These are phyloP conservation scores for Pseudorhiza aurosa DNA, from an alignment of 30 jellyfish, hydroid and myxozoan species.

Conservation along the genomic window DNA sequence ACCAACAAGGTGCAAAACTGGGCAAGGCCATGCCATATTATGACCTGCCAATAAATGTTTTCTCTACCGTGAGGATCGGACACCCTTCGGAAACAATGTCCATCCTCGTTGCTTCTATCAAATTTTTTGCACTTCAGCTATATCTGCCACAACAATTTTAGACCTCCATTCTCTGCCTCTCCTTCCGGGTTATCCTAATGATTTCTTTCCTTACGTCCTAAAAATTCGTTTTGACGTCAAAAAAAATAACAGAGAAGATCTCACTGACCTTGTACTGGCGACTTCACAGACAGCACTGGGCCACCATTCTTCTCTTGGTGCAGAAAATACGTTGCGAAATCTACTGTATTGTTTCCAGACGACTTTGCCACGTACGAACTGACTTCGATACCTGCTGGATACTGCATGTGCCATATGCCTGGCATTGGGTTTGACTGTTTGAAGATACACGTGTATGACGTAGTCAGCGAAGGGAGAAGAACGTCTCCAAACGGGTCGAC, in stretches of 20 bases:
- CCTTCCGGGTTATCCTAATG: too few relatives aligned
- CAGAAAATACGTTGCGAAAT: conserved; percentile 32
- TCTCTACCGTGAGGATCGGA: too few relatives aligned
- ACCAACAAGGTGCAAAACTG: too few relatives aligned
- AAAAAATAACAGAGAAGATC: neutral
- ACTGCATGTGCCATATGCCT: conserved; percentile 52
- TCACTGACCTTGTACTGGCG: conserved; percentile 21
- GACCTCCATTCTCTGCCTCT: too few relatives aligned
- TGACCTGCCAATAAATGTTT: too few relatives aligned
- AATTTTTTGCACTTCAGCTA: too few relatives aligned
- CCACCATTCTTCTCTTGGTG: conserved; percentile 29
- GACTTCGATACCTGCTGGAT: conserved; percentile 19
- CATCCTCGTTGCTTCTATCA: too few relatives aligned
- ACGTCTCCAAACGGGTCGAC: conserved; percentile 42
- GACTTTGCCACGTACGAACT: conserved; percentile 39
- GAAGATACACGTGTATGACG: conserved; percentile 16
- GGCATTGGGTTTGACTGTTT: conserved; percentile 26
- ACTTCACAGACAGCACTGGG: conserved; percentile 11
- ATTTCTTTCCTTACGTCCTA: too few relatives aligned
- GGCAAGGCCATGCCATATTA: too few relatives aligned
- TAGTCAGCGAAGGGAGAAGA: neutral
- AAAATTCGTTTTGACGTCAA: too few relatives aligned
- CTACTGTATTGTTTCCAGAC: conserved; percentile 35
- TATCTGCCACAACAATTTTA: too few relatives aligned
- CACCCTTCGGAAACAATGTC: too few relatives aligned